phyloP scores from a whole-genome alignment of 2,797 vertebrate genomes.

The Botia kubotai region DNA sequence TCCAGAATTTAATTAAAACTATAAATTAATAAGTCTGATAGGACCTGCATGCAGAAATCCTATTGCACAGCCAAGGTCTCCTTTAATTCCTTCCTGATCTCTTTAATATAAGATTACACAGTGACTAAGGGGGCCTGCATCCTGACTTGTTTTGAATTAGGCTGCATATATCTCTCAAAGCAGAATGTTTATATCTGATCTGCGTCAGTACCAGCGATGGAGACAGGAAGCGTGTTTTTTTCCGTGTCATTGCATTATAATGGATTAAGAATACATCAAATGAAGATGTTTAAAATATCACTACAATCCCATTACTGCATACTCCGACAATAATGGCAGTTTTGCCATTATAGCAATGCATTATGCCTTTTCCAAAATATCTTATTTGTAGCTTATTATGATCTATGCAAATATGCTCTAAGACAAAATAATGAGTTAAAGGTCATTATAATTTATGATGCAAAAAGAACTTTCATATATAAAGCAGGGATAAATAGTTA shows the following conservation, averaged over 20 bases:
- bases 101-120: conserved; percentile 63
- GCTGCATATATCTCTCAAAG: conserved; percentile 29
- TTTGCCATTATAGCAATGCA: background rate
- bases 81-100: conserved; percentile 64
- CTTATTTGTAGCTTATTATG: background rate
- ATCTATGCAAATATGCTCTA: background rate
- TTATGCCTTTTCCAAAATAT: background rate
- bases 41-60: conserved; percentile 54
- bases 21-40: conserved; percentile 60
- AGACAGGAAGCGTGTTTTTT: background rate
- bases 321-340: background rate
- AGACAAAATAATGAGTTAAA: too few species aligned
- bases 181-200: background rate
- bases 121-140: conserved; percentile 58
- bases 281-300: conserved; percentile 1
- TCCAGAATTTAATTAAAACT: conserved; percentile 63
- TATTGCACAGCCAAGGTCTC: conserved; percentile 47
- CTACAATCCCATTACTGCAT: background rate
- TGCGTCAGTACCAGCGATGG: background rate
- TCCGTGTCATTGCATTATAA: background rate
- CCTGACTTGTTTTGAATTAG: conserved; percentile 61
- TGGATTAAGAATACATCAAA: background rate
- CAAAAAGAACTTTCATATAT: too few species aligned
- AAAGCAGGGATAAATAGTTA: too few species aligned
- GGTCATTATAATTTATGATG: background rate